Base-by-base conservation (phyloP, 1,140 invertebrate genomes). In the Amyelois transitella region DNA sequence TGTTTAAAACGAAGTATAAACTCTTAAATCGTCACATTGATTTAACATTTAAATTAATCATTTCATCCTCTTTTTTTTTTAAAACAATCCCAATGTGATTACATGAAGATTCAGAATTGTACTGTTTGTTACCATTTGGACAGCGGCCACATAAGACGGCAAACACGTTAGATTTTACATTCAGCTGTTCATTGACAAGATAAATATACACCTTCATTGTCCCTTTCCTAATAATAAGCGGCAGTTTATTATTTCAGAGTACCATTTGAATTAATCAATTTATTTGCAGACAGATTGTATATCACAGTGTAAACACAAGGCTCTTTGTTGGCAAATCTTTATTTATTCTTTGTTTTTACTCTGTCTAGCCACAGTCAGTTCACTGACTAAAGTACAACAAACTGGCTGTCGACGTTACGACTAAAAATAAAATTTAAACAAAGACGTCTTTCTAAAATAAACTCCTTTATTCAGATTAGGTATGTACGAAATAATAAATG, bases 71-170 rank as follows among this genome's bases (percentile, higher is more conserved):
- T 10, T 28, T 43, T 43, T 1, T 10, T 28, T 43, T 43, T 1
- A 45, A 45, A 45, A 45, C 19, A 20, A 18, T 7, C 18, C 18
- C 19, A 19, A 19, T 19, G 18, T 7, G 8, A 18, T 8, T 18
- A 25, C 3, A 14, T 2, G 14, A 22, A 52, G 43, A 43, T 48
- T n/a, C 6, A 21, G 28, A 45, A 14, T 47, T 19, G 28, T n/a
- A 32, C 19, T 32, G 14, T 28, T 55, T 24, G 17, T 22, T 45
- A 20, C 22, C n/a, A 64, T 56, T 68, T 73, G 70, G 73, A 65
- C 45, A 51, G 38, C 18, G 58, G 73, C 70, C 73, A 73, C 55
- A 52, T 32, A 18, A 54, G 18, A 24, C 28, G 43, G 20, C 22
- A 28, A 25, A 8, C 22, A 45, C 32, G 25, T 21, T 38, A 43